Evolutionary conservation across 1,140 invertebrate species (phyloP).

Genomic region (Brachionus asplanchnoidis): DNA sequence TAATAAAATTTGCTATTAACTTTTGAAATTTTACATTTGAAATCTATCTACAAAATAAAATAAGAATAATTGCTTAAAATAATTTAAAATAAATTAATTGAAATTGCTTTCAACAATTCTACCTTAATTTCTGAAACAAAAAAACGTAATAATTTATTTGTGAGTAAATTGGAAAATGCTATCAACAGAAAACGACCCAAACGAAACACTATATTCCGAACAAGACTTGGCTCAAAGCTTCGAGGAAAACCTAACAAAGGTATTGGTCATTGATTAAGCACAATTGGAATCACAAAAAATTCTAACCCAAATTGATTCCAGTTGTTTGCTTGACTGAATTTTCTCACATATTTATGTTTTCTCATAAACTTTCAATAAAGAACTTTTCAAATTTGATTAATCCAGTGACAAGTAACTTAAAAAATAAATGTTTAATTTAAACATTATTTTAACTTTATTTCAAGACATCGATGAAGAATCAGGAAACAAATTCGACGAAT

Average conservation of each 20-base stretch:
- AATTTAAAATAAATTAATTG: background rate
- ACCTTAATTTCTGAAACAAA: background rate
- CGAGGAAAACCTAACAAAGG: background rate
- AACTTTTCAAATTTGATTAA: background rate
- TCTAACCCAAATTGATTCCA: background rate
- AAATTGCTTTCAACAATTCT: background rate
- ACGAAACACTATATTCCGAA: background rate
- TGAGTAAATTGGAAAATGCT: background rate
- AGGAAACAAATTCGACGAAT: background rate
- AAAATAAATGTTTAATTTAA: background rate
- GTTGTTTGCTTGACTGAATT: background rate
- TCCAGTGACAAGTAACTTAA: background rate
- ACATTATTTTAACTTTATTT: background rate
- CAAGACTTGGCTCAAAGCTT: background rate
- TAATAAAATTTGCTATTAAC: background rate
- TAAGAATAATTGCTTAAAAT: background rate
- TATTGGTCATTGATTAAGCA: background rate
- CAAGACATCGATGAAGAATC: background rate
- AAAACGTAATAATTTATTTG: background rate
- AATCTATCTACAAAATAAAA: background rate
- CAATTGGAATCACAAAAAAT: background rate
- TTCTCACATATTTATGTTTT: background rate
- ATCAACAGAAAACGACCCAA: background rate
- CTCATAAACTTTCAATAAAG: background rate
- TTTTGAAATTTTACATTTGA: background rate